Evolutionary conservation across 1,140 invertebrate genomes (phyloP), one percentile per base, ranked within the genome.

Genomic region (Phymorhynchus buccinoides): DNA sequence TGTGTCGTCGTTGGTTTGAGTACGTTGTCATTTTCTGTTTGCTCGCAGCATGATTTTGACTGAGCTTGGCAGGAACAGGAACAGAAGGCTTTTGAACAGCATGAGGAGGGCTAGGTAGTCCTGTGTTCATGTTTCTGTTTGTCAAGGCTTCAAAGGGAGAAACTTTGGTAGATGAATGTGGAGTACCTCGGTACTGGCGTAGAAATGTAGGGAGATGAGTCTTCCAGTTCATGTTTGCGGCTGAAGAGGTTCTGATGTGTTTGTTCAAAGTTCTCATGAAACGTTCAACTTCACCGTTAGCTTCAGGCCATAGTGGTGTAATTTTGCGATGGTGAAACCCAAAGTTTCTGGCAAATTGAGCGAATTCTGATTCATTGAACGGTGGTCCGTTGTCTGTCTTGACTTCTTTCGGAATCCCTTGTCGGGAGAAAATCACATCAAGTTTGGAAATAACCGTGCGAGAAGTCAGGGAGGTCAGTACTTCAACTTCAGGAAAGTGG

Each of bases 401-500:
- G 6, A 89, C 14, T 18, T 32, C 77, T 4, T 68, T 41, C 37
- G 86, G 86, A 56, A 80, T 83, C 0, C 87, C 88, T 22, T 83
- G 78, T 48, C 68, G 18, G 32, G 87, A 14, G 81, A 89, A 90
- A 44, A 90, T 84, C 18, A 73, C 12, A 71, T 87, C 82, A 7
- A 90, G 52, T 30, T 85, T 68, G 3, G 87, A 85, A 68, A 85
- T 86, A 12, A 86, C 80, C 37, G 75, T 66, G 73, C 71, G 80
- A 1, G 84, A 79, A 42, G 89, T 86, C n/a, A 87, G 87, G 41
- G 87, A 87, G 22, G 52, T 41, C 6, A 89, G 71, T n/a, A 88
- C 75, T 83, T 88, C 88, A n/a, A 90, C 89, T 75, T 87, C 87
- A 41, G 88, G 90, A 35, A 83, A 91, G 37, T 86, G 48, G 30